These are phyloP conservation scores for Megamerina dolium DNA, from an alignment of 2,888 invertebrate species.

Conservation along the genomic window DNA sequence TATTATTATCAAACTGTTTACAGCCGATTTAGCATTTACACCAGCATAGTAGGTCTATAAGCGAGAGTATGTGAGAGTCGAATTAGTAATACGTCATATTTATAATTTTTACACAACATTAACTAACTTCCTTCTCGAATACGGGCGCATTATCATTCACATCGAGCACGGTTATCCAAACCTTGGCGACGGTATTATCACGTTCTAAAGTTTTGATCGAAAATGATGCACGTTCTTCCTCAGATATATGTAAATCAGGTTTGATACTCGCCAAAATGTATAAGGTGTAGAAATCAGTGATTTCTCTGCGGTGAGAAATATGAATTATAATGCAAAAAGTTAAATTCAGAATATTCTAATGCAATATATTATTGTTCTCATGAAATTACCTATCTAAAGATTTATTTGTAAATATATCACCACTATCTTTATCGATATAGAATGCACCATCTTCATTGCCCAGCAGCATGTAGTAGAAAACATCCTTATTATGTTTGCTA, in stretches of 20 bases:
- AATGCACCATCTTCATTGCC: constrained; percentile 75
- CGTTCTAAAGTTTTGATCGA: constrained; percentile 50
- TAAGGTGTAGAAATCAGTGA: constrained; percentile 65
- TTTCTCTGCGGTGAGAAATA: constrained; percentile 56
- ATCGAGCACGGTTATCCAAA: constrained; percentile 68
- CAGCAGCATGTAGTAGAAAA: constrained; percentile 75
- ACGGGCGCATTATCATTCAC: constrained; percentile 80
- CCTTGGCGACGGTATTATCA: constrained; percentile 66
- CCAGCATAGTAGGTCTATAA: constrained; percentile 51
- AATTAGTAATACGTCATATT: not conserved
- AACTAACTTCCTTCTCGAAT: constrained; percentile 54
- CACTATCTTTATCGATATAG: constrained; percentile 71
- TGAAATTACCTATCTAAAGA: constrained; percentile 69
- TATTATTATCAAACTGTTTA: constrained; percentile 68
- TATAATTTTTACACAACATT: not conserved
- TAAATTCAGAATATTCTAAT: not conserved
- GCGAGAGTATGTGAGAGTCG: too few species aligned
- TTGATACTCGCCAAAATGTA: constrained; percentile 80
- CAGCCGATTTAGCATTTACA: constrained; percentile 69
- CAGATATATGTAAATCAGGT: constrained; percentile 62
- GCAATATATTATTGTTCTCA: not conserved
- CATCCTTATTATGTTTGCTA: constrained; percentile 72
- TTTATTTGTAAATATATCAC: constrained; percentile 70
- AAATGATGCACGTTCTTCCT: constrained; percentile 50
- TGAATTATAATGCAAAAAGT: not conserved